Conservation (phyloP, 2,113 vertebrate genomes). For the Paratilapia polleni region DNA sequence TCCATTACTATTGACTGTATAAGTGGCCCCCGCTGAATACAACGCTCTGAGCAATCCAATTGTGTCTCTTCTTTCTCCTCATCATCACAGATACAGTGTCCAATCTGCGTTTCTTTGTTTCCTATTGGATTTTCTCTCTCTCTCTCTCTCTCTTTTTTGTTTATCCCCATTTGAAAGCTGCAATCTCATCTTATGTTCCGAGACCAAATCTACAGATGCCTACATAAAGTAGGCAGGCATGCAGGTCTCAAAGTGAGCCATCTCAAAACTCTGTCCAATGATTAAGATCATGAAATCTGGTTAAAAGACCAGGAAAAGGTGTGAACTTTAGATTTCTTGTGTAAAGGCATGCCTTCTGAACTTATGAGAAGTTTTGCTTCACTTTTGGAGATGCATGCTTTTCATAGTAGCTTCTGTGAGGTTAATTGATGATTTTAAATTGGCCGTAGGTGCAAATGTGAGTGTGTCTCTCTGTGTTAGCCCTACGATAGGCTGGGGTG, state of each 20-base stretch:
- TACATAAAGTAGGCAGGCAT: background rate
- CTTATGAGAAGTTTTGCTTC: background rate
- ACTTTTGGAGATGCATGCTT: background rate
- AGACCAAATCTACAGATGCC: background rate
- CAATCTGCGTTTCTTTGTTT: constrained; percentile 28
- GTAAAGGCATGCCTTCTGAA: background rate
- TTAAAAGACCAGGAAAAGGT: background rate
- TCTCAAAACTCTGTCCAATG: background rate
- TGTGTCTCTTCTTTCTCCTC: constrained; percentile 28
- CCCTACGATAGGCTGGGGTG: background rate
- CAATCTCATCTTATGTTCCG: background rate
- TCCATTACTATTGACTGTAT: constrained; percentile 71
- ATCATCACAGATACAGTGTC: constrained; percentile 39
- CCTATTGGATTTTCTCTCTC: background rate
- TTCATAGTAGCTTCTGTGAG: background rate
- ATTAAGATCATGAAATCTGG: background rate
- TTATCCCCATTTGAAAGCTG: constrained; percentile 14
- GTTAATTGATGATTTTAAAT: background rate
- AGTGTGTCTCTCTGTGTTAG: background rate
- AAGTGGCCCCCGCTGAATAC: constrained; percentile 68
- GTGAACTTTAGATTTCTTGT: background rate
- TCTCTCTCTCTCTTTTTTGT: background rate
- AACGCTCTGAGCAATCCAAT: constrained; percentile 37
- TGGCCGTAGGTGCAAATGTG: background rate
- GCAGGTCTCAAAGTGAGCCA: background rate